Evolutionary conservation across 2,888 invertebrate species (phyloP).

Genomic region (Andrena bucephala): DNA sequence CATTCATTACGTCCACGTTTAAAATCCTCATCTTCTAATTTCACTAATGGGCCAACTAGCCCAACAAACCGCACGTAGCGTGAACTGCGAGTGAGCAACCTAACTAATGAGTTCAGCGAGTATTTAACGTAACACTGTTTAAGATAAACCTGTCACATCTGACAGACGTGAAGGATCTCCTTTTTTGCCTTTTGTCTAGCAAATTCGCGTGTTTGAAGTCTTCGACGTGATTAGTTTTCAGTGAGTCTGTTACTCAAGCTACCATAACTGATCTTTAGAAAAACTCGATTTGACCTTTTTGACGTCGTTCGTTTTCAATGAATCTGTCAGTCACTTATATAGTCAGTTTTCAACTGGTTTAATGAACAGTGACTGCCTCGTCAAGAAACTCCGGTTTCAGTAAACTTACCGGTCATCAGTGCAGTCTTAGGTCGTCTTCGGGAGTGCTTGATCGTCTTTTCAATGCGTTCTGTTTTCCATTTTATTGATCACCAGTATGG

Average conservation of each 20-base stretch:
- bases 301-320: slow-evolving; percentile 3
- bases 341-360: background rate
- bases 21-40: slow-evolving; percentile 51
- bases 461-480: no score
- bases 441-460: no score
- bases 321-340: slow-evolving; percentile 7
- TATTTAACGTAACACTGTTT: slow-evolving; percentile 57
- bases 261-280: slow-evolving; percentile 1
- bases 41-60: slow-evolving; percentile 49
- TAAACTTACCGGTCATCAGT: background rate
- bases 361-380: background rate
- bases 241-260: slow-evolving; percentile 9
- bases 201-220: background rate
- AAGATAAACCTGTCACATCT: slow-evolving; percentile 57
- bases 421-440: background rate
- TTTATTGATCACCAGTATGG: background rate
- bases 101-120: slow-evolving; percentile 57
- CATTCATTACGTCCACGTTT: slow-evolving; percentile 26
- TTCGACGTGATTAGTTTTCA: slow-evolving; percentile 8
- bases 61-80: slow-evolving; percentile 39
- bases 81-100: slow-evolving; percentile 38
- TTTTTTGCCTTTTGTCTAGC: slow-evolving; percentile 29
- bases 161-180: slow-evolving; percentile 53
- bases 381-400: no score
- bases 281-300: background rate